Percentiles rank a stretch among this genome's conserved stretches.
Conservation (phyloP, 2,113 vertebrate genomes). For the Corydoras sp. region DNA sequence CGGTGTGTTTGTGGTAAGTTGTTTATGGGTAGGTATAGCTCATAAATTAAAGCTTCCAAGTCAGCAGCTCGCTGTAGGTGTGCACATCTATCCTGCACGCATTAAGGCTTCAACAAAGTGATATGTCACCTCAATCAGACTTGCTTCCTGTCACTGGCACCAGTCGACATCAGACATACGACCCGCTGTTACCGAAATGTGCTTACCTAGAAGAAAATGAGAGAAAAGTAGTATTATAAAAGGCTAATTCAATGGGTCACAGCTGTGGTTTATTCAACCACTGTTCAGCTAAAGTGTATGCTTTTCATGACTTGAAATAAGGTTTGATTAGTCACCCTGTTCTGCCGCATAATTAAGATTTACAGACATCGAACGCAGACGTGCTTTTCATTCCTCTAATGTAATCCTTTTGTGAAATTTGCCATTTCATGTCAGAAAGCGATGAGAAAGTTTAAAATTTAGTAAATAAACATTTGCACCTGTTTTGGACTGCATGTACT, state of each 20-base stretch:
- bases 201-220: constrained; percentile 73
- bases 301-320: constrained; percentile 54
- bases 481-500: neutral
- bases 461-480: constrained; percentile 1
- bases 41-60: constrained; percentile 65
- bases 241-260: constrained; percentile 50
- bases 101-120: constrained; percentile 50
- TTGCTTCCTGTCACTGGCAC: constrained; percentile 55
- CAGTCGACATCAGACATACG: constrained; percentile 26
- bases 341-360: constrained; percentile 45
- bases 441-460: constrained; percentile 8
- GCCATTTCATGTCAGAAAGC: constrained; percentile 7
- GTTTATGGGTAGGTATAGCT: constrained; percentile 61
- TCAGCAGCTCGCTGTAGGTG: constrained; percentile 51
- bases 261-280: constrained; percentile 66
- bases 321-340: constrained; percentile 57
- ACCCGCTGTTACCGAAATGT: constrained; percentile 56
- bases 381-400: constrained; percentile 36
- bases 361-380: neutral
- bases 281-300: constrained; percentile 51
- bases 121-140: constrained; percentile 71
- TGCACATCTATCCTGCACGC: constrained; percentile 52
- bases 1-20: constrained; percentile 66
- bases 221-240: constrained; percentile 39
- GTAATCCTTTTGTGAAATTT: constrained; percentile 11